These are phyloP conservation scores for Pseudorasbora parva DNA, from an alignment of 2,113 vertebrate genomes.

Conservation along the genomic window DNA sequence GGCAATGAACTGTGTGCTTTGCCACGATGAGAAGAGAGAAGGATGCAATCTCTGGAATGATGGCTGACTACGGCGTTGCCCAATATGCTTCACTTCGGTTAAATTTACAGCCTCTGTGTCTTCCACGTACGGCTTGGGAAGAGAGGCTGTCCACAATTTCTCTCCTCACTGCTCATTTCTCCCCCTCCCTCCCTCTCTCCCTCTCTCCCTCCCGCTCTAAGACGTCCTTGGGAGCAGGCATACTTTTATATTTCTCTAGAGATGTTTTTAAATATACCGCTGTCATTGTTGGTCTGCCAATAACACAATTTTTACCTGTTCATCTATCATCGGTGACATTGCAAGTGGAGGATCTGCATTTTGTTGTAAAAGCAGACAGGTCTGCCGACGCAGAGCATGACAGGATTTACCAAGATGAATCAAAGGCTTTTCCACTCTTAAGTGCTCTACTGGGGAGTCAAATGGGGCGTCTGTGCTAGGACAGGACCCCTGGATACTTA, in stretches of 20 bases:
- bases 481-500: not conserved
- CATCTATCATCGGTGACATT: slow-evolving; percentile 70
- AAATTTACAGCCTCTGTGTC: slow-evolving; percentile 75
- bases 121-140: slow-evolving; percentile 66
- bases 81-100: slow-evolving; percentile 70
- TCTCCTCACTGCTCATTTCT: slow-evolving; percentile 14
- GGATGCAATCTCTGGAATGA: slow-evolving; percentile 71
- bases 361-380: slow-evolving; percentile 57
- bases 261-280: slow-evolving; percentile 69
- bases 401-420: slow-evolving; percentile 46
- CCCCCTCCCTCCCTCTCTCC: not conserved
- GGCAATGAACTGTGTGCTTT: slow-evolving; percentile 63
- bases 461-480: not conserved
- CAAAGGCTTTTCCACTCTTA: slow-evolving; percentile 13
- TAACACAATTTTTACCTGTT: slow-evolving; percentile 65
- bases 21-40: slow-evolving; percentile 57
- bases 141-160: slow-evolving; percentile 65
- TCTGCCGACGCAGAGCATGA: slow-evolving; percentile 20
- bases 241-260: slow-evolving; percentile 74
- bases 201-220: slow-evolving; percentile 46
- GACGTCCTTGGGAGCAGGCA: slow-evolving; percentile 70
- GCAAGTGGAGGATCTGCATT: slow-evolving; percentile 62
- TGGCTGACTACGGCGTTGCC: slow-evolving; percentile 68
- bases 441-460: slow-evolving; percentile 22
- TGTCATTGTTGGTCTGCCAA: slow-evolving; percentile 70